Conservation (phyloP, 2,113 vertebrate genomes). For the Chionodraco myersi region DNA sequence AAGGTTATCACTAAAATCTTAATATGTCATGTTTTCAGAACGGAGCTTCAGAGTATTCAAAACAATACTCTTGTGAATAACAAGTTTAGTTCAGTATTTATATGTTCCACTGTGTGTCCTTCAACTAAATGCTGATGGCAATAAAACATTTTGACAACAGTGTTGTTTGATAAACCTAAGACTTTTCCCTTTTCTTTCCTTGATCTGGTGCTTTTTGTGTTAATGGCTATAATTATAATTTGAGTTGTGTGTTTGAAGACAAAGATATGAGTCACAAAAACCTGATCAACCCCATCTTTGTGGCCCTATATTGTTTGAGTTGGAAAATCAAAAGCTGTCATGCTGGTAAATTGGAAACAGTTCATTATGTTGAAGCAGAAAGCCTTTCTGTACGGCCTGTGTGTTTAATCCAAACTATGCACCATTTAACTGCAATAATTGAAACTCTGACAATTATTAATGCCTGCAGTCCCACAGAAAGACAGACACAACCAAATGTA, state of each 20-base stretch:
- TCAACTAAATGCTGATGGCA: not conserved
- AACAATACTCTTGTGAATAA: not conserved
- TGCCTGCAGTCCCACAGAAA: conserved; percentile 5
- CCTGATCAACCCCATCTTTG: not conserved
- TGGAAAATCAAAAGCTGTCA: conserved; percentile 33
- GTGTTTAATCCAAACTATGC: conserved; percentile 11
- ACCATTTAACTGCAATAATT: conserved; percentile 30
- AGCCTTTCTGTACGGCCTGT: not conserved
- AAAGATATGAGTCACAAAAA: not conserved
- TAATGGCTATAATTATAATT: conserved; percentile 8
- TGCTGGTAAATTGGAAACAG: not conserved
- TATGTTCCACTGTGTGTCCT: not conserved
- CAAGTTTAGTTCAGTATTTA: not conserved
- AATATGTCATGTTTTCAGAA: conserved; percentile 11
- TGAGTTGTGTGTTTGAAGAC: conserved; percentile 1
- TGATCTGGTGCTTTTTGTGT: not conserved
- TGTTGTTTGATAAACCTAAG: not conserved
- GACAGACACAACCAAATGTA: not conserved
- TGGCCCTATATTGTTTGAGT: conserved; percentile 16
- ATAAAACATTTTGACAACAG: not conserved
- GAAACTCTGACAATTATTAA: conserved; percentile 23
- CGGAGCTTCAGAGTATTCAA: not conserved
- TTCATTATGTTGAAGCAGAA: conserved; percentile 2
- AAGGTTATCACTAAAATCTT: conserved; percentile 16
- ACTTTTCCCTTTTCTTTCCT: not conserved